phyloP scores from a whole-genome alignment of 2,113 vertebrate genomes.

The Actinemys pallida region DNA sequence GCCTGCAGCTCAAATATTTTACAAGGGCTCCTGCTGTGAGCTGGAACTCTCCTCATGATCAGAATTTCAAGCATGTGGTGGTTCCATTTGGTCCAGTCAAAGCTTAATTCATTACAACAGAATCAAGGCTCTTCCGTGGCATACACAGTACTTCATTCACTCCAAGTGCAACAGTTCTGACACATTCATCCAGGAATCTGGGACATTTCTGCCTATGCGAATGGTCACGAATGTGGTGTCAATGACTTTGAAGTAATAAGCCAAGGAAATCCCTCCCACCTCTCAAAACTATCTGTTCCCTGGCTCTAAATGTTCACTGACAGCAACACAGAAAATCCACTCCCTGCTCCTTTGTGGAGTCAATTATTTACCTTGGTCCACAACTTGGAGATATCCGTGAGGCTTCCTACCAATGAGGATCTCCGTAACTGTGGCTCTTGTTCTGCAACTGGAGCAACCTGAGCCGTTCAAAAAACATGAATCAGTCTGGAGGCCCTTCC shows the following conservation, averaged over 20 bases:
- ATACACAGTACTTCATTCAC: slow-evolving; percentile 52
- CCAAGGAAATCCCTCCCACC: slow-evolving; percentile 35
- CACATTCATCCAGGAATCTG: slow-evolving; percentile 33
- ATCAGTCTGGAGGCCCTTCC: neutral
- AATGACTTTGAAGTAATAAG: slow-evolving; percentile 41
- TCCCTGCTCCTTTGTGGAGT: neutral
- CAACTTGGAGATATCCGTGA: neutral
- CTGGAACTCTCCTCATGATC: slow-evolving; percentile 66
- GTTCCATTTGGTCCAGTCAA: slow-evolving; percentile 59
- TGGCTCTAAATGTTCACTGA: neutral
- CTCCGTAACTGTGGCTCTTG: neutral
- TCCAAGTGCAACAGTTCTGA: neutral
- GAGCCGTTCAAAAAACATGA: accelerated
- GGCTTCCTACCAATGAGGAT: neutral
- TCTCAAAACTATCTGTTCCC: neutral
- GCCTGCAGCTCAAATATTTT: slow-evolving; percentile 72
- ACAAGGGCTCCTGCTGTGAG: slow-evolving; percentile 50
- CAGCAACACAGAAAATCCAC: neutral
- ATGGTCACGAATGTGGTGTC: neutral
- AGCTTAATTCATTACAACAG: slow-evolving; percentile 25
- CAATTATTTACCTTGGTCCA: neutral
- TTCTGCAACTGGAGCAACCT: neutral
- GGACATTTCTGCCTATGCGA: slow-evolving; percentile 14
- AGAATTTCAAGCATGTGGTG: slow-evolving; percentile 62
- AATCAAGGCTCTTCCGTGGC: slow-evolving; percentile 10